These are phyloP conservation scores for Apis laboriosa DNA, from an alignment of 1,140 invertebrate genomes.

Conservation along the genomic window DNA sequence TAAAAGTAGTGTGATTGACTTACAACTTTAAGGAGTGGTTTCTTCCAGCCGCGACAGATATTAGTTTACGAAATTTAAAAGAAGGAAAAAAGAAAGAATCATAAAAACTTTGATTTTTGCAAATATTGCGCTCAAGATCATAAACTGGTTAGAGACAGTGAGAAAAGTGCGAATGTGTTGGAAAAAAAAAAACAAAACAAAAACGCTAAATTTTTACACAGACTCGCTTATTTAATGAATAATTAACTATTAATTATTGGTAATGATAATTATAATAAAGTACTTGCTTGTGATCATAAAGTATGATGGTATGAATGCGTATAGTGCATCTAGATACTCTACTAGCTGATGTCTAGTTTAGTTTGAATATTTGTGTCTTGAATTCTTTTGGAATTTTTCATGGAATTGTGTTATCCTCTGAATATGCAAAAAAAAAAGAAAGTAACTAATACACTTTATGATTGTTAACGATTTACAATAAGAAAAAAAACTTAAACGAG, in stretches of 20 bases:
- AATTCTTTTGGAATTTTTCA: slow-evolving; percentile 20
- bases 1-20: slow-evolving; percentile 54
- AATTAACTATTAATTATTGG: slow-evolving; percentile 66
- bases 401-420: slow-evolving; percentile 20
- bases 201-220: slow-evolving; percentile 71
- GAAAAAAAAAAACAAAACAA: slow-evolving; percentile 12
- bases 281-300: slow-evolving; percentile 67
- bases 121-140: slow-evolving; percentile 61
- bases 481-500: slow-evolving; percentile 21
- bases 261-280: slow-evolving; percentile 68
- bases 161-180: slow-evolving; percentile 57
- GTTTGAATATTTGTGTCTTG: slow-evolving; percentile 24
- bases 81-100: slow-evolving; percentile 44
- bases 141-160: slow-evolving; percentile 56
- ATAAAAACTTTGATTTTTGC: slow-evolving; percentile 57
- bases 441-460: slow-evolving; percentile 16
- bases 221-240: slow-evolving; percentile 72
- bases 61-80: slow-evolving; percentile 54
- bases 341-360: slow-evolving; percentile 38
- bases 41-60: slow-evolving; percentile 60
- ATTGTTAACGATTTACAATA: slow-evolving; percentile 24
- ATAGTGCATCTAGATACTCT: slow-evolving; percentile 57
- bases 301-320: slow-evolving; percentile 61
- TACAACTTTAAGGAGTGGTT: slow-evolving; percentile 54
- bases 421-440: neutral